Conservation (phyloP, 2,888 invertebrate species). For the Camponotus fellah region DNA sequence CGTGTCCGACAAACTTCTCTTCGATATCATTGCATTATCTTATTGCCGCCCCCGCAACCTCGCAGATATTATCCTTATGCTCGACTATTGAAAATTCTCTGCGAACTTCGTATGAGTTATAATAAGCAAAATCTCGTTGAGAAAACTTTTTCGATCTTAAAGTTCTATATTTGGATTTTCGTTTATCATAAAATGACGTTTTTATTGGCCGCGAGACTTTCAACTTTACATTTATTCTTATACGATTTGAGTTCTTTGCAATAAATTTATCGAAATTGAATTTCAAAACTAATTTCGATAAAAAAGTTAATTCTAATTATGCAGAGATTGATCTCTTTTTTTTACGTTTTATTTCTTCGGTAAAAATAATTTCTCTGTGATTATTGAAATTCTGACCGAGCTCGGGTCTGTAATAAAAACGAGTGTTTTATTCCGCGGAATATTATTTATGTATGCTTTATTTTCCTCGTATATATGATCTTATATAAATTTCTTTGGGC, state of each 20-base stretch:
- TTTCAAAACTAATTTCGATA: neutral
- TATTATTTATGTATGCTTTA: conserved; percentile 38
- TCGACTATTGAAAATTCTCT: conserved; percentile 15
- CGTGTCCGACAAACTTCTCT: conserved; percentile 21
- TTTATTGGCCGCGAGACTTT: neutral
- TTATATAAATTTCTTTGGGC: conserved; percentile 26
- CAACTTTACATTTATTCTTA: neutral
- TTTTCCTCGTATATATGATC: neutral
- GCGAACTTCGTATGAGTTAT: neutral
- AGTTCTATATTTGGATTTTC: conserved; percentile 17
- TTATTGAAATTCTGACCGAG: neutral
- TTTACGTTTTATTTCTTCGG: neutral
- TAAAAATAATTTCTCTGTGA: neutral
- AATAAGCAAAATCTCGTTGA: conserved; percentile 5
- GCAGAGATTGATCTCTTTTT: neutral
- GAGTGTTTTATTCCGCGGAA: neutral
- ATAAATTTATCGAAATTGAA: neutral
- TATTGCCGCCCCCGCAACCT: conserved; percentile 25
- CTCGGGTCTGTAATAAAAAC: neutral
- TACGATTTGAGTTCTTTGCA: neutral
- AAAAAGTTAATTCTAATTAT: neutral
- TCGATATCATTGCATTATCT: conserved; percentile 41
- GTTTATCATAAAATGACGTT: conserved; percentile 15
- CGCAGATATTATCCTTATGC: conserved; percentile 10
- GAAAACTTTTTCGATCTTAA: conserved; percentile 37